Conservation (phyloP, 2,113 vertebrate species). For the Notechis scutatus region DNA sequence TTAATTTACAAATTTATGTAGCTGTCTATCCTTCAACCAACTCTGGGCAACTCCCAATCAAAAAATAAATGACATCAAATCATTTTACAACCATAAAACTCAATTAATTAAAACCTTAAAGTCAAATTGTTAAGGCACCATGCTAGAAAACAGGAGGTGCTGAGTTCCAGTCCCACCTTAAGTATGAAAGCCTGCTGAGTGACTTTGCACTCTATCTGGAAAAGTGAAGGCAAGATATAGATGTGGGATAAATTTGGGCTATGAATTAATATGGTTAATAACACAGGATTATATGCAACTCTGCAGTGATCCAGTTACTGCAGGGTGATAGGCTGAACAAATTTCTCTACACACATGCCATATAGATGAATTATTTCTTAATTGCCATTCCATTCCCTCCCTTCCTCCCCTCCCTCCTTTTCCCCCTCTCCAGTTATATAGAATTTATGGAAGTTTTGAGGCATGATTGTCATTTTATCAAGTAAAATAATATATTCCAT, state of each 20-base stretch:
- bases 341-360: neutral
- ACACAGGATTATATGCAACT: neutral
- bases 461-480: neutral
- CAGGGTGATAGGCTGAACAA: neutral
- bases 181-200: neutral
- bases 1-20: neutral
- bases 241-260: neutral
- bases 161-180: neutral
- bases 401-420: neutral
- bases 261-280: neutral
- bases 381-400: too few relatives aligned
- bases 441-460: neutral
- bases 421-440: neutral
- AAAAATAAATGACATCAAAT: neutral
- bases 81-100: neutral
- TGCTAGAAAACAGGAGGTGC: neutral
- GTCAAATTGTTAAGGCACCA: neutral
- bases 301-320: neutral
- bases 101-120: neutral
- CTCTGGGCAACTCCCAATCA: neutral
- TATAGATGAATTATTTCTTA: neutral
- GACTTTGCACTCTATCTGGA: neutral
- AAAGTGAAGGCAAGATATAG: neutral
- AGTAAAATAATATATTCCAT: neutral
- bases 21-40: neutral